A percentile compares a stretch with the other conserved stretches of the same genome.
Conservation (phyloP, 92 coral and sea anemone species). For the Siderastrea radians region DNA sequence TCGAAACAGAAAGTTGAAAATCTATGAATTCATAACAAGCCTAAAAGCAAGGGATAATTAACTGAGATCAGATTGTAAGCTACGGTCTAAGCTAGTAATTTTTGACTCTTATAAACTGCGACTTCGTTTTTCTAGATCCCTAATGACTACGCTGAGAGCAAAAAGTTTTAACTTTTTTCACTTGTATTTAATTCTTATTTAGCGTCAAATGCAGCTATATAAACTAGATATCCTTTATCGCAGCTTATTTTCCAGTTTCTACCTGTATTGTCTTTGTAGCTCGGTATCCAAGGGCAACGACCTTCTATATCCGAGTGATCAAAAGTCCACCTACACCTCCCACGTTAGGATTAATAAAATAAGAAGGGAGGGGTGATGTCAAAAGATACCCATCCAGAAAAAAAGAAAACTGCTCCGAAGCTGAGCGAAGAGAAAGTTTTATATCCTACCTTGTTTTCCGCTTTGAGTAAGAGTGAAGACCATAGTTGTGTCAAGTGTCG, state of each 20-base stretch:
- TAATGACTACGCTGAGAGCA: too few species aligned
- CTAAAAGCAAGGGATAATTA: too few species aligned
- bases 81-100: too few species aligned
- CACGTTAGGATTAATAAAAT: not conserved
- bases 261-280: not conserved
- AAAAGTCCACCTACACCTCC: not conserved
- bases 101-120: too few species aligned
- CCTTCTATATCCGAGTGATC: not conserved
- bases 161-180: too few species aligned
- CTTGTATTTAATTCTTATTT: too few species aligned
- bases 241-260: not conserved
- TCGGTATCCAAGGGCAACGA: constrained; percentile 2
- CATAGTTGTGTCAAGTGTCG: not conserved
- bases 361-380: not conserved
- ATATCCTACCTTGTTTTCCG: not conserved
- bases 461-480: not conserved
- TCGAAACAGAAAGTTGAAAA: too few species aligned
- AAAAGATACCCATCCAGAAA: not conserved
- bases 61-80: too few species aligned
- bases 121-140: too few species aligned
- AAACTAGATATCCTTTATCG: not conserved
- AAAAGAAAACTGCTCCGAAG: not conserved
- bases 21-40: too few species aligned
- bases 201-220: not conserved
- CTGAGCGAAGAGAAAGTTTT: not conserved